phyloP scores from a whole-genome alignment of 2,888 invertebrate species.

The Physocephala rufipes region DNA sequence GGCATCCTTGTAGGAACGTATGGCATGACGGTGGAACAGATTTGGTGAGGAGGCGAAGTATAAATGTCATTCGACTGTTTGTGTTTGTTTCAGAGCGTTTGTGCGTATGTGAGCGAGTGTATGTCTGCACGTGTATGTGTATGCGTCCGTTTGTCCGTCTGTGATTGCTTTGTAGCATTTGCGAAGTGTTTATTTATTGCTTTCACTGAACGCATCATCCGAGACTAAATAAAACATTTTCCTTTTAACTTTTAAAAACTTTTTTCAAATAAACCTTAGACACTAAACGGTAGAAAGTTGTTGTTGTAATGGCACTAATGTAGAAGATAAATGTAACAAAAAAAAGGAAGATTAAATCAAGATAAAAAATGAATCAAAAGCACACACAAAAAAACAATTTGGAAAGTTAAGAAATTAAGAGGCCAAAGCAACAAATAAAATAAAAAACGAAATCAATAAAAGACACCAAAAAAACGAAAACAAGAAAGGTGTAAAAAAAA shows the following conservation, averaged over 20 bases:
- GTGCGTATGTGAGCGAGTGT: constrained; percentile 8
- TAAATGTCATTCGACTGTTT: too few relatives aligned
- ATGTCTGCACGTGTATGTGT: constrained; percentile 16
- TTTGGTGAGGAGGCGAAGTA: too few relatives aligned
- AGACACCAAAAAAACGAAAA: not conserved
- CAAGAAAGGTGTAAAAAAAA: constrained; percentile 24
- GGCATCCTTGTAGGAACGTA: constrained; percentile 20
- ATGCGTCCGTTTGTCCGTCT: not conserved
- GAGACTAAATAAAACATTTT: not conserved
- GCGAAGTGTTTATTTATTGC: constrained; percentile 39
- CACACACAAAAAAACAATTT: too few relatives aligned
- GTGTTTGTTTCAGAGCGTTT: constrained; percentile 30
- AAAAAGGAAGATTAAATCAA: too few relatives aligned
- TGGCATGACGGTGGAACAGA: constrained; percentile 21
- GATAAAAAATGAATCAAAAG: too few relatives aligned
- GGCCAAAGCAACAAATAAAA: not conserved
- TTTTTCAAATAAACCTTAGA: not conserved
- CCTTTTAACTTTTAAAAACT: not conserved
- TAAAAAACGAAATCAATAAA: not conserved
- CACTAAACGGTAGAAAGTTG: not conserved
- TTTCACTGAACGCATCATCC: not conserved
- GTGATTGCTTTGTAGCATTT: constrained; percentile 25
- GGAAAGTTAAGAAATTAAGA: not conserved
- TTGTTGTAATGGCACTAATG: too few relatives aligned
- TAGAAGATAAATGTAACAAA: too few relatives aligned